phyloP scores from a whole-genome alignment of 2,113 vertebrate species.

The Leucosticte australis region DNA sequence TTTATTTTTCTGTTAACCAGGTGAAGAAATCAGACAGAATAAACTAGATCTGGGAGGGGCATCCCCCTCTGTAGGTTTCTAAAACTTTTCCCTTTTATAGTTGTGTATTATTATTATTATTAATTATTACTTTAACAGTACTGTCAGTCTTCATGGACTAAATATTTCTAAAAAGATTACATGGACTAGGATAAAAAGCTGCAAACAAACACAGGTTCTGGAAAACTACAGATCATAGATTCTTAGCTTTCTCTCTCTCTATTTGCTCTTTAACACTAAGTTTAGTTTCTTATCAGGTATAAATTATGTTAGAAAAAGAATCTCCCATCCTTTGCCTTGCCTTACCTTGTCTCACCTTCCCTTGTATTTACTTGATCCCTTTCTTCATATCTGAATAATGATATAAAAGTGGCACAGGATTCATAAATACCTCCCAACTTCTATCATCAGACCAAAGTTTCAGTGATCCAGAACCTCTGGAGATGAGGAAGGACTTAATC shows the following conservation, averaged over 20 bases:
- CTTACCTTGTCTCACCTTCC: rapidly evolving
- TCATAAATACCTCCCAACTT: neutral
- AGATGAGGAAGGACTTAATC: neutral
- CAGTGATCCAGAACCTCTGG: neutral
- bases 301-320: neutral
- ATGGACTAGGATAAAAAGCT: neutral
- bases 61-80: neutral
- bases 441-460: neutral
- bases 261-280: neutral
- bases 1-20: neutral
- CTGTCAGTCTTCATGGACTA: neutral
- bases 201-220: neutral
- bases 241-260: neutral
- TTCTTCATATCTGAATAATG: neutral
- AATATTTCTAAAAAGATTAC: neutral
- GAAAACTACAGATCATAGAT: neutral
- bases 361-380: neutral
- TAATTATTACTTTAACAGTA: neutral
- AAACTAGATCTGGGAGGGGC: neutral
- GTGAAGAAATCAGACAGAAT: neutral
- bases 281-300: neutral
- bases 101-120: neutral
- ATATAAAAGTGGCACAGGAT: neutral
- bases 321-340: neutral
- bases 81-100: neutral